Evolutionary conservation across 2,113 vertebrate genomes (phyloP), one percentile per base, ranked within the genome.

Genomic region (Acrocephalus arundinaceus): DNA sequence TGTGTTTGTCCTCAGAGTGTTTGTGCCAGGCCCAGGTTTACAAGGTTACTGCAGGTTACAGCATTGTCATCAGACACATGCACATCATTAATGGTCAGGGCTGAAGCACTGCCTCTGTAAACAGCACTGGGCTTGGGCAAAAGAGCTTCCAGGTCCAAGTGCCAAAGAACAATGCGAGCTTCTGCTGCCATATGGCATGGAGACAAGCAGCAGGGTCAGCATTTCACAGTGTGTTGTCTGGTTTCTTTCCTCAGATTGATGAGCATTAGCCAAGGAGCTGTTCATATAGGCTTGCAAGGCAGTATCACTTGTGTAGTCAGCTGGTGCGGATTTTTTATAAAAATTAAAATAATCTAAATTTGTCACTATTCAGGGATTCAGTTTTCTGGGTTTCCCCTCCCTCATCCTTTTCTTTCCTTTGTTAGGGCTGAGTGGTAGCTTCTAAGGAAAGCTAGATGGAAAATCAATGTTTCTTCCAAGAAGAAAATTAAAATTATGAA

Each of bases 111-210:
- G 51, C 90, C 78, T 67, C 71, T 92, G 74, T 65, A 78, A 82
- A 59, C 24, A 83, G 61, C 62, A 89, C 30, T 31, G 76, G 45
- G 14, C 33, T 92, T 51, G 55, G 67, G 89, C 43, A 93, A 70
- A 89, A 78, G 62, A 89, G 28, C 35, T 93, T 73, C 89, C 80
- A 92, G 41, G 35, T 66, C 41, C 35, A 33, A 31, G 28, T 59
- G 61, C 85, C 93, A 93, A 93, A 95, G 71, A 79, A 63, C 71
- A 77, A 49, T n/a, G 41, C 4, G 24, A 91, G 52, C 46, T 80
- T 95, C 92, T 95, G 57, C 86, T 94, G 89, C 87, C 95, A 89
- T 81, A 89, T 94, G 94, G 94, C 93, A 94, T 6, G 39, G 51
- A 67, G 70, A 96, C 83, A 94, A 88, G 67, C 74, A 89, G 51